A percentile compares a stretch with the other conserved stretches of the same genome.
phyloP scores from a whole-genome alignment of 2,113 vertebrate genomes.

The Mesoclemmys tuberculata region DNA sequence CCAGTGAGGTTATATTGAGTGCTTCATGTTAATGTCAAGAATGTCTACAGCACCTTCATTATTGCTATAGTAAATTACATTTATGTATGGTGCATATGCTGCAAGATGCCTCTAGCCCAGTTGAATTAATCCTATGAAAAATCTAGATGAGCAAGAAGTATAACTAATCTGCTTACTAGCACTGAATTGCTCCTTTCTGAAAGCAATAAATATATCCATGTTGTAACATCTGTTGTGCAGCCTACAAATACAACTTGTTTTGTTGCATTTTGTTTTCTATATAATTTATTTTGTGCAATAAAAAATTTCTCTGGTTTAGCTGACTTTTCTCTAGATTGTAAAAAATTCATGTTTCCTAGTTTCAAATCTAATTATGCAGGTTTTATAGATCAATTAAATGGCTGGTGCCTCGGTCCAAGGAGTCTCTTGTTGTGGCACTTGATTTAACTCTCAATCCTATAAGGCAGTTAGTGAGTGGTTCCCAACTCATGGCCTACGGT shows the following conservation, averaged over 20 bases:
- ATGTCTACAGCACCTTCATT: conserved; percentile 53
- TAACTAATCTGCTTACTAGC: conserved; percentile 75
- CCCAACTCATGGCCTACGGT: too few relatives aligned
- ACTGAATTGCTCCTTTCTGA: conserved; percentile 77
- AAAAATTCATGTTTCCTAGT: conserved; percentile 24
- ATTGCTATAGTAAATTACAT: conserved; percentile 9
- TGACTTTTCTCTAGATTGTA: conserved; percentile 56
- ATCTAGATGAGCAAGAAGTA: conserved; percentile 71
- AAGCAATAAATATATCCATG: conserved; percentile 79
- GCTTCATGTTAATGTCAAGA: conserved; percentile 55
- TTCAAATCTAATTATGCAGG: background rate
- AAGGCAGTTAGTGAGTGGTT: too few relatives aligned
- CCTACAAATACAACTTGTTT: conserved; percentile 66
- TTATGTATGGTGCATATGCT: conserved; percentile 56
- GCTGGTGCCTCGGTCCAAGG: background rate
- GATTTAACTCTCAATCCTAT: background rate
- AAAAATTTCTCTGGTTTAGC: conserved; percentile 69
- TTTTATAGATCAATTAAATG: background rate
- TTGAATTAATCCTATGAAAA: conserved; percentile 68
- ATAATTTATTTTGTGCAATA: conserved; percentile 81
- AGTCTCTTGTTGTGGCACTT: background rate
- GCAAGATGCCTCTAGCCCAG: conserved; percentile 76
- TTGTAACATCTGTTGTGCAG: conserved; percentile 73
- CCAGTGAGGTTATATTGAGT: background rate
- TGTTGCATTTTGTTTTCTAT: conserved; percentile 75